Evolutionary conservation across 2,113 vertebrate genomes (phyloP).

Genomic region (Peromyscus polionotus): DNA sequence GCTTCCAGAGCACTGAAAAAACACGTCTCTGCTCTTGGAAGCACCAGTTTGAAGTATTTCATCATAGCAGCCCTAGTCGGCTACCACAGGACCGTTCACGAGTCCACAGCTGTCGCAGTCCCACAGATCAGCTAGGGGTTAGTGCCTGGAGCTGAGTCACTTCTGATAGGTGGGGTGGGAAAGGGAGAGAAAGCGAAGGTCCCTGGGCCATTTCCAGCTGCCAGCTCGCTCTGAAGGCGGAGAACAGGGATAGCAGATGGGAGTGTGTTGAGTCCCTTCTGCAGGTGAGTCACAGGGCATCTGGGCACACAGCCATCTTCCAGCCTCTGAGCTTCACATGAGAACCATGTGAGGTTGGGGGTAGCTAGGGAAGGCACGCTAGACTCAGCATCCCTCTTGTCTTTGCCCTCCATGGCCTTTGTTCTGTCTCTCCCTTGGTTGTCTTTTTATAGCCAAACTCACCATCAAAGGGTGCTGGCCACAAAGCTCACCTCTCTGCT

Average conservation of each 20-base stretch:
- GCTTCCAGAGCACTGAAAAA: background rate
- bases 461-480: background rate
- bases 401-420: background rate
- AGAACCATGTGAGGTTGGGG: background rate
- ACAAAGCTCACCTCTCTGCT: background rate
- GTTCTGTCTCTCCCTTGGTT: background rate
- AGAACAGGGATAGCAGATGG: constrained; percentile 61
- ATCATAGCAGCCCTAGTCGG: background rate
- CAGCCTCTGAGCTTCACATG: background rate
- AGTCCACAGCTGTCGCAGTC: background rate
- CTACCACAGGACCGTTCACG: background rate
- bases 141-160: background rate
- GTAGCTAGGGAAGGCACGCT: background rate
- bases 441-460: background rate
- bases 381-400: background rate
- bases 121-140: background rate
- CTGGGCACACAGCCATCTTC: background rate
- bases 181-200: background rate
- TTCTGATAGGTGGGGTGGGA: accelerated
- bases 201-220: background rate
- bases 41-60: background rate
- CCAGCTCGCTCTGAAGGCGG: background rate
- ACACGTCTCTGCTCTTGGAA: background rate
- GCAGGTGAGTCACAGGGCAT: constrained; percentile 73
- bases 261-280: background rate